Conservation (phyloP, 2,888 invertebrate species). For the Agriopis leucophaearia region DNA sequence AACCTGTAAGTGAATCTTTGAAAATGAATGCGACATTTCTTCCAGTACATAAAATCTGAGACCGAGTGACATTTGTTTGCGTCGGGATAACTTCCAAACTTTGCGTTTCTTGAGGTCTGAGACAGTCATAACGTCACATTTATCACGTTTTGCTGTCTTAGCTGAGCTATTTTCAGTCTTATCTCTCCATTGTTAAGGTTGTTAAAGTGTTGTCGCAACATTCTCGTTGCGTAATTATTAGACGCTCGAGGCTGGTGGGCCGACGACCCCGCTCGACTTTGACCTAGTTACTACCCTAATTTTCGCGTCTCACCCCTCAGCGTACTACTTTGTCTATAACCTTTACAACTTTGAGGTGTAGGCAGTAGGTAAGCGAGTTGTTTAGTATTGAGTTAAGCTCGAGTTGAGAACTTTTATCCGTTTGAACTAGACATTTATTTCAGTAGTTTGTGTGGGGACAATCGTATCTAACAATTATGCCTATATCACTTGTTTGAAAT, state of each 20-base stretch:
- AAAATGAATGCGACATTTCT: slow-evolving; percentile 46
- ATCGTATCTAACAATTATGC: neutral
- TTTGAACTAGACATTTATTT: neutral
- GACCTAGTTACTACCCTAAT: slow-evolving; percentile 84
- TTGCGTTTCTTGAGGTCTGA: slow-evolving; percentile 53
- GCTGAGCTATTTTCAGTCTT: slow-evolving; percentile 51
- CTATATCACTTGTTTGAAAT: no score
- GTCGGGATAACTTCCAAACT: slow-evolving; percentile 51
- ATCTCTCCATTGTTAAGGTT: slow-evolving; percentile 44
- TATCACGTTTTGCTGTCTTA: slow-evolving; percentile 48
- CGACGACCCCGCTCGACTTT: slow-evolving; percentile 82
- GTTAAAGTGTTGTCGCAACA: slow-evolving; percentile 62
- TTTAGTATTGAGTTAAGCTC: slow-evolving; percentile 16
- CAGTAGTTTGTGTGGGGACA: neutral
- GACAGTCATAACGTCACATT: slow-evolving; percentile 57
- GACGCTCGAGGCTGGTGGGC: slow-evolving; percentile 67
- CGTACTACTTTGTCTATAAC: slow-evolving; percentile 63
- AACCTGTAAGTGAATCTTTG: slow-evolving; percentile 62
- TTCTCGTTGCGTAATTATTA: slow-evolving; percentile 79
- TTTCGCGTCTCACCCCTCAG: slow-evolving; percentile 76
- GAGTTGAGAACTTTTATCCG: slow-evolving; percentile 10
- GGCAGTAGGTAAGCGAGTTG: slow-evolving; percentile 25
- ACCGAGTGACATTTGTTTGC: slow-evolving; percentile 52
- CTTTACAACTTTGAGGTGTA: slow-evolving; percentile 54
- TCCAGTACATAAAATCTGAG: slow-evolving; percentile 45